Conservation (phyloP, 2,888 invertebrate species). For the Plagiodera versicolora region DNA sequence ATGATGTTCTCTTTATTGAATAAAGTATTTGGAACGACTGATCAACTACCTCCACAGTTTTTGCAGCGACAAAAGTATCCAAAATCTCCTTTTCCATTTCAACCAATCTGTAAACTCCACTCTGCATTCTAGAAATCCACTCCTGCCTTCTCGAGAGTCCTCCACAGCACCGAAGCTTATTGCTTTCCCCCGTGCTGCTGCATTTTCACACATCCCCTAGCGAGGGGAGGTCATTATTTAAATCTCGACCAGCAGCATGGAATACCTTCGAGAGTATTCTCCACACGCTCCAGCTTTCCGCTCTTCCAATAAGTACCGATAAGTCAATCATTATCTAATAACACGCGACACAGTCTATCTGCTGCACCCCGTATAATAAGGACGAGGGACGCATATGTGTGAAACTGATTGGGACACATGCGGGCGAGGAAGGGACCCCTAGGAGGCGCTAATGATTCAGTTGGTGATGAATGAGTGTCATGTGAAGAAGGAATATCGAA, state of each 20-base stretch:
- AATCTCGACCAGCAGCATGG: conserved; percentile 38
- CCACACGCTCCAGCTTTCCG: conserved; percentile 28
- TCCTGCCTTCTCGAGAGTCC: conserved; percentile 9
- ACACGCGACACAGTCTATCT: conserved; percentile 35
- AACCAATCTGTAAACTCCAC: too few species aligned
- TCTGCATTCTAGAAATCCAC: not conserved
- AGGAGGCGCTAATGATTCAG: not conserved
- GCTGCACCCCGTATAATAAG: conserved; percentile 28
- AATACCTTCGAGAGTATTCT: conserved; percentile 42
- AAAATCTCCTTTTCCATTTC: too few species aligned
- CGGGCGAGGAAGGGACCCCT: not conserved
- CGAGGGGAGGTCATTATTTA: conserved; percentile 39
- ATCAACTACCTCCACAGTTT: too few species aligned
- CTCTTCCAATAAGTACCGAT: conserved; percentile 36
- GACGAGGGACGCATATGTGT: conserved; percentile 19
- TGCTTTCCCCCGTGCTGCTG: conserved; percentile 29
- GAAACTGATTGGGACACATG: conserved; percentile 19
- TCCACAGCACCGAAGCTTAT: conserved; percentile 19
- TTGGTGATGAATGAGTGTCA: not conserved
- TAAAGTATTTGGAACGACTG: too few species aligned
- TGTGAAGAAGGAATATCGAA: not conserved
- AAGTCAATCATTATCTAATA: conserved; percentile 38
- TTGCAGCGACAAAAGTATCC: too few species aligned
- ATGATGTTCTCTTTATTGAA: too few species aligned
- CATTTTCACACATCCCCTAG: conserved; percentile 23